phyloP scores from a whole-genome alignment of 2,888 invertebrate species.

The Drosophila flavopinicola region DNA sequence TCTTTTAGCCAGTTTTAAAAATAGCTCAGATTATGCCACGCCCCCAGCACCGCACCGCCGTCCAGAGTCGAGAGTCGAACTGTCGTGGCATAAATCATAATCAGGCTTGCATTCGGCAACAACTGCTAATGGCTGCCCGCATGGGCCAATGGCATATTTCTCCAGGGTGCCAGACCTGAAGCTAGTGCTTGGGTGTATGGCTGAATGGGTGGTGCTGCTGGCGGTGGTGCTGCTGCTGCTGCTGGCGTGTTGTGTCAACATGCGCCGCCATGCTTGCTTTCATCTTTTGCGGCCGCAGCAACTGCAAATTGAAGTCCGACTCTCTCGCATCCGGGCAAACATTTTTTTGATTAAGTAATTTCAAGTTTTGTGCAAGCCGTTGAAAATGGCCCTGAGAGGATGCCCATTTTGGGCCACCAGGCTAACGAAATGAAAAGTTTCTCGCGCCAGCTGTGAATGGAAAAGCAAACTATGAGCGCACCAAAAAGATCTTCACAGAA shows the following conservation, averaged over 20 bases:
- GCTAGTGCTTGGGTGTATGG: background rate
- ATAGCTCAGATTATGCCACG: constrained; percentile 45
- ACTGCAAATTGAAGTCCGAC: constrained; percentile 54
- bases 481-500: background rate
- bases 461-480: constrained; percentile 47
- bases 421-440: constrained; percentile 54
- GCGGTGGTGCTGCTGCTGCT: background rate
- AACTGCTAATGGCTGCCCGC: constrained; percentile 60
- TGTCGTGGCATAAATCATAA: constrained; percentile 60
- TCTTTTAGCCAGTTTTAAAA: constrained; percentile 43
- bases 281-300: constrained; percentile 54
- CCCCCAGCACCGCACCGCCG: background rate
- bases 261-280: constrained; percentile 56
- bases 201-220: background rate
- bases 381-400: constrained; percentile 28
- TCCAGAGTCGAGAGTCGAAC: constrained; percentile 35
- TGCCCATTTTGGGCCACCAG: constrained; percentile 27
- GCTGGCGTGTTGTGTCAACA: constrained; percentile 41
- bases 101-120: constrained; percentile 48
- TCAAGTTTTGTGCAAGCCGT: constrained; percentile 69
- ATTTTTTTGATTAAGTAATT: constrained; percentile 65
- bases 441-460: constrained; percentile 59
- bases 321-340: constrained; percentile 8
- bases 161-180: constrained; percentile 1
- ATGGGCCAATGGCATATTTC: constrained; percentile 27